Conservation (phyloP, 2,888 invertebrate species). For the Heterodera filipjevi region DNA sequence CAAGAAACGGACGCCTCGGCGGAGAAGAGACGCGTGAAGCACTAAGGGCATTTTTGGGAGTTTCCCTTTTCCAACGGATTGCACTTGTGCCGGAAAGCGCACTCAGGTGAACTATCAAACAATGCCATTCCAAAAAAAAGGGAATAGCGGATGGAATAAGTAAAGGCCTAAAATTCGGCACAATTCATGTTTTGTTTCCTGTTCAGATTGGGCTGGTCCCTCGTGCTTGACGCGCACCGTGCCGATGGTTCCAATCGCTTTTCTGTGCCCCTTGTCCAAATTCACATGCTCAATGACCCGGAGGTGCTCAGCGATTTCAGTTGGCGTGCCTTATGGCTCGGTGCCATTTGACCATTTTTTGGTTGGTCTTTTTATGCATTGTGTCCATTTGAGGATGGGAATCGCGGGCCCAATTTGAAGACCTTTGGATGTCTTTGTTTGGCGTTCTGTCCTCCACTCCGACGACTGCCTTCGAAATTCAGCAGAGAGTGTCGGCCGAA, state of each 20-base stretch:
- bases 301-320: constrained; percentile 50
- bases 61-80: constrained; percentile 47
- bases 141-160: not conserved
- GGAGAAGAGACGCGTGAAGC: not conserved
- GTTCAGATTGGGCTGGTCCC: constrained; percentile 44
- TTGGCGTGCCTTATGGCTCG: constrained; percentile 47
- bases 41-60: constrained; percentile 42
- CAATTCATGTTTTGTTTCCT: no score
- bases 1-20: constrained; percentile 11
- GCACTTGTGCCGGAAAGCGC: constrained; percentile 50
- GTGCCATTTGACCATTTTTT: not conserved
- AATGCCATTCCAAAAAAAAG: not conserved
- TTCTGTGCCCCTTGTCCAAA: constrained; percentile 50
- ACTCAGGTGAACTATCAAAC: constrained; percentile 33
- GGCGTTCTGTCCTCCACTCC: constrained; percentile 59
- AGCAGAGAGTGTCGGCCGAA: constrained; percentile 16
- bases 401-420: constrained; percentile 51
- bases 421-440: constrained; percentile 57
- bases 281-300: constrained; percentile 50
- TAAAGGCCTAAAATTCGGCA: no score
- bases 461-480: constrained; percentile 35
- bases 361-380: not conserved
- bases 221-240: constrained; percentile 28
- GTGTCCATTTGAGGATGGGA: constrained; percentile 47
- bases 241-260: constrained; percentile 27